Evolutionary conservation across 2,888 invertebrate genomes (phyloP).

Genomic region (Chorisops tibialis): DNA sequence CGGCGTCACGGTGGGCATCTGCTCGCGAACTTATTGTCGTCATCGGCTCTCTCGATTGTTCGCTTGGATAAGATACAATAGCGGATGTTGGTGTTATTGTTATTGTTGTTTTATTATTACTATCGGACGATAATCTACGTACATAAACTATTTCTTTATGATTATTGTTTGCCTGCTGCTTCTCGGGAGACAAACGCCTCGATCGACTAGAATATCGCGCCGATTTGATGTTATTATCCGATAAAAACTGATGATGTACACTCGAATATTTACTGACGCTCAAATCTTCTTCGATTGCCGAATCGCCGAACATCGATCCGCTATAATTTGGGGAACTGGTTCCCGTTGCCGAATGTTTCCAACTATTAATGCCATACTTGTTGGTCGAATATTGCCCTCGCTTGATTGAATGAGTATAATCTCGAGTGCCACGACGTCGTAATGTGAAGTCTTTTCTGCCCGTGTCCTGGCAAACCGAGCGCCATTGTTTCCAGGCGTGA

Average conservation of each 20-base stretch:
- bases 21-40: slow-evolving; percentile 38
- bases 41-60: slow-evolving; percentile 32
- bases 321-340: slow-evolving; percentile 52
- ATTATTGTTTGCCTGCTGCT: slow-evolving; percentile 34
- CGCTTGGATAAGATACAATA: slow-evolving; percentile 41
- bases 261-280: slow-evolving; percentile 52
- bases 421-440: slow-evolving; percentile 50
- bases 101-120: slow-evolving; percentile 44
- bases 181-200: slow-evolving; percentile 20
- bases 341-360: slow-evolving; percentile 49
- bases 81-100: slow-evolving; percentile 51
- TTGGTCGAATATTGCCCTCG: slow-evolving; percentile 49
- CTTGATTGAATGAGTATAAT: slow-evolving; percentile 52
- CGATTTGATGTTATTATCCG: slow-evolving; percentile 35
- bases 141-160: slow-evolving; percentile 50
- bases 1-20: slow-evolving; percentile 28
- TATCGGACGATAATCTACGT: slow-evolving; percentile 45
- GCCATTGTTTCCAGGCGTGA: slow-evolving; percentile 53
- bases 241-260: slow-evolving; percentile 46
- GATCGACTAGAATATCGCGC: slow-evolving; percentile 44
- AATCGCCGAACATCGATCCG: slow-evolving; percentile 52
- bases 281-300: slow-evolving; percentile 52
- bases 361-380: slow-evolving; percentile 37
- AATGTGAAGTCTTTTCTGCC: slow-evolving; percentile 51
- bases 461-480: slow-evolving; percentile 51